A percentile compares a stretch with the other conserved stretches of the same genome.
Evolutionary conservation across 37 sponge, comb jelly and placozoan species (phyloP).

Genomic region (Halisarca cf. caerulea): DNA sequence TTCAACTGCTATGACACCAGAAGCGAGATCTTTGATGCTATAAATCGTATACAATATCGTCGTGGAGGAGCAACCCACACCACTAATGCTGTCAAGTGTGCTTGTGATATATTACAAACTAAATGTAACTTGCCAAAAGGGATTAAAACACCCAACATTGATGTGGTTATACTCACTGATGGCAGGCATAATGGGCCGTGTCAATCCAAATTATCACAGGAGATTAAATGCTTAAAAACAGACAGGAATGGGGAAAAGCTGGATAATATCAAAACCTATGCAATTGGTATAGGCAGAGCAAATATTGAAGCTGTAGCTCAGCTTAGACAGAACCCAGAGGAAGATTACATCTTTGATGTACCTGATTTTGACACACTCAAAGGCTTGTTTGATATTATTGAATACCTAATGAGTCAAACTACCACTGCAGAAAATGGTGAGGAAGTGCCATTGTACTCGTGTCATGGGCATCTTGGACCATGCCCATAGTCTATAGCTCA

Average conservation of each 20-base stretch:
- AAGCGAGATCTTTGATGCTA: neutral
- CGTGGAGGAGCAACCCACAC: slow-evolving; percentile 18
- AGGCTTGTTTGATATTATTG: too few relatives aligned
- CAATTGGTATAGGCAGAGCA: slow-evolving; percentile 24
- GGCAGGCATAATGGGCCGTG: slow-evolving; percentile 33
- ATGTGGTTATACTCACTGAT: slow-evolving; percentile 45
- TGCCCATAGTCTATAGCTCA: too few relatives aligned
- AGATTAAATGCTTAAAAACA: slow-evolving; percentile 23
- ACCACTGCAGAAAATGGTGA: too few relatives aligned
- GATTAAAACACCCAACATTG: slow-evolving; percentile 18
- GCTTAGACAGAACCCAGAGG: too few relatives aligned
- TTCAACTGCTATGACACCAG: slow-evolving; percentile 25
- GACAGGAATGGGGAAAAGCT: too few relatives aligned
- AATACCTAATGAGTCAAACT: too few relatives aligned
- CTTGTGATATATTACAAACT: slow-evolving; percentile 28
- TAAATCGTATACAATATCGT: neutral
- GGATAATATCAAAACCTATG: slow-evolving; percentile 34
- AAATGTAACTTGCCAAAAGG: slow-evolving; percentile 28
- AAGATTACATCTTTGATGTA: too few relatives aligned
- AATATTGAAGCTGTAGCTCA: too few relatives aligned
- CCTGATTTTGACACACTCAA: too few relatives aligned
- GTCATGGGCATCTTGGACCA: too few relatives aligned
- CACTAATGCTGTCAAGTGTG: slow-evolving; percentile 33
- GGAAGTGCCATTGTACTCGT: too few relatives aligned
- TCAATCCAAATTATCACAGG: neutral